Evolutionary conservation across 2,113 vertebrate genomes (phyloP), one percentile per base, ranked within the genome.

Genomic region (Epinephelus fuscoguttatus): DNA sequence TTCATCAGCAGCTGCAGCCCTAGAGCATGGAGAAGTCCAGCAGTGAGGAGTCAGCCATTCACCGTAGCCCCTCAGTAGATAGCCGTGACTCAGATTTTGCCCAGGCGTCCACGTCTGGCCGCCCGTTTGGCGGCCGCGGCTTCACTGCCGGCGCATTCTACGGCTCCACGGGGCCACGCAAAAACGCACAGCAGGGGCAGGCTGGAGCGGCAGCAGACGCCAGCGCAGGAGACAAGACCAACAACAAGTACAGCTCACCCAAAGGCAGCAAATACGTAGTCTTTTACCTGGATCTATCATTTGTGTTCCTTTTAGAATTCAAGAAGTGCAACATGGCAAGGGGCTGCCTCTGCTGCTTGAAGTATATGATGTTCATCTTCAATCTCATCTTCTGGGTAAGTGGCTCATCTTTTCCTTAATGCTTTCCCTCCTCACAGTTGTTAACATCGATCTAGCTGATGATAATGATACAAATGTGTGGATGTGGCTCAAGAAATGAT

Each of bases 301-400:
- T 99, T 99, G 98, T 99, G 96, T 99, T 99, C 96, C 98, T 99
- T 95, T 94, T 99, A 99, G 98, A 99, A 95, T 99, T 99, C 96
- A 99, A 99, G 97, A 99, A 98, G 98, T 99, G 97, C 97, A 99
- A 98, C 97, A 99, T 99, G 98, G 98, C 98, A 86, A 95, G 97
- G 90, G 98, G 98, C 95, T 99, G 98, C 93, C 95, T 99, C 85
- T 99, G 98, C 97, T 99, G 98, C 95, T 95, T 99, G 95, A 99
- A 99, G 95, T 99, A 99, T 94, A 94, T 96, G 96, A 99, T 99
- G 98, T 99, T 99, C 96, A 92, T 98, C 95, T 99, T 99, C 96
- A 99, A 99, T 95, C 95, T 99, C 93, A 96, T 99, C 94, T 99
- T 99, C 94, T 99, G 98, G 98, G 98, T 99, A 96, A 99, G 98